Conservation (phyloP, 2,888 invertebrate species). For the Imbricaverruca yamaguchii region DNA sequence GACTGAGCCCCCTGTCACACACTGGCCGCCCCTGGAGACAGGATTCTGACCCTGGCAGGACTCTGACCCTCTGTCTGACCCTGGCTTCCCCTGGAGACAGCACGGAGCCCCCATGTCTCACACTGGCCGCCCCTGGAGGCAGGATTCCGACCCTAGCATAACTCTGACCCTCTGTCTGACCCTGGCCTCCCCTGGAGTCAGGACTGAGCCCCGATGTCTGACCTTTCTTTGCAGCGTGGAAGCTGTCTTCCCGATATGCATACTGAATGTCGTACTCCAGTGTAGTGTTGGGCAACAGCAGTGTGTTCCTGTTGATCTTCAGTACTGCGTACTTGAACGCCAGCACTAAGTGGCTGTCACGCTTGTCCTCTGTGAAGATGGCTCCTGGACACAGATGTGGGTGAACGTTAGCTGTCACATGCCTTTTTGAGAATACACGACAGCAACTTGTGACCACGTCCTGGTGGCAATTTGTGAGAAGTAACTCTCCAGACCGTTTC, state of each 20-base stretch:
- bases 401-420: not conserved
- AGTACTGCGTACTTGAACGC: conserved; percentile 93
- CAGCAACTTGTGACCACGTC: not conserved
- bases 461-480: too few species aligned
- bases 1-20: too few species aligned
- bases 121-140: too few species aligned
- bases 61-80: too few species aligned
- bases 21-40: too few species aligned
- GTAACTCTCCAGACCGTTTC: too few species aligned
- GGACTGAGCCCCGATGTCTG: conserved; percentile 34
- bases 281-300: conserved; percentile 72
- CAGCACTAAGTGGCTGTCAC: conserved; percentile 74
- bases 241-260: conserved; percentile 79
- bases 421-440: not conserved
- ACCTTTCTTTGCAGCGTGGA: conserved; percentile 87
- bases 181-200: too few species aligned
- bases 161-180: too few species aligned
- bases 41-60: too few species aligned
- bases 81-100: too few species aligned
- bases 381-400: conserved; percentile 15
- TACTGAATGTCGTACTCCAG: conserved; percentile 87
- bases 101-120: too few species aligned
- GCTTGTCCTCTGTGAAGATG: conserved; percentile 58
- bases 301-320: conserved; percentile 79
- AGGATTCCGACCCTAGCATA: too few species aligned